Percentiles rank a stretch among this genome's conserved stretches.
phyloP scores from a whole-genome alignment of 1,140 invertebrate genomes.

The Heliconius nattereri region DNA sequence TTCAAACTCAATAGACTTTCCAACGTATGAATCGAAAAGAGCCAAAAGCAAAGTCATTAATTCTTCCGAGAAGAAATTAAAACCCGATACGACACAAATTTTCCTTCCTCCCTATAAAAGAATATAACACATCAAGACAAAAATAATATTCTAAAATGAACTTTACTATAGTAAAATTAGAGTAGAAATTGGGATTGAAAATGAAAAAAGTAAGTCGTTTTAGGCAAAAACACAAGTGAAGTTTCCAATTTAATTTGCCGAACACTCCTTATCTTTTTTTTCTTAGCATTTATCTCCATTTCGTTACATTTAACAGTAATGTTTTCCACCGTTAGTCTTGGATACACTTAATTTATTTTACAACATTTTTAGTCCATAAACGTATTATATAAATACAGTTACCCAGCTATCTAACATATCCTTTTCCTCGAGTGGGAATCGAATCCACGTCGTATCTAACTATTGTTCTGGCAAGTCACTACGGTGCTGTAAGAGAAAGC shows the following conservation, averaged over 20 bases:
- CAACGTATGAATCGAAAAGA: slow-evolving; percentile 64
- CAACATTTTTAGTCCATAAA: neutral
- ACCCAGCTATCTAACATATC: neutral
- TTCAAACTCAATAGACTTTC: slow-evolving; percentile 59
- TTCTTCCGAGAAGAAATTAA: slow-evolving; percentile 74
- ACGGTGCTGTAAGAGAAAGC: no score
- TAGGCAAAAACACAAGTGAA: slow-evolving; percentile 45
- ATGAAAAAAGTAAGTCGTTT: slow-evolving; percentile 39
- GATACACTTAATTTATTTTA: slow-evolving; percentile 34
- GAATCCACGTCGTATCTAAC: no score
- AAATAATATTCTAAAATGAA: slow-evolving; percentile 22
- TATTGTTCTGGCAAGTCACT: no score
- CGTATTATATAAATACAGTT: neutral
- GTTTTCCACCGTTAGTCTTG: slow-evolving; percentile 51
- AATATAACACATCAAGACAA: slow-evolving; percentile 37
- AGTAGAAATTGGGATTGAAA: slow-evolving; percentile 32
- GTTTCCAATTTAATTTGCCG: slow-evolving; percentile 77
- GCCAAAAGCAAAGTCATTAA: slow-evolving; percentile 73
- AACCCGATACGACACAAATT: slow-evolving; percentile 78
- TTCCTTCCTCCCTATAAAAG: slow-evolving; percentile 49
- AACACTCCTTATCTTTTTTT: slow-evolving; percentile 72
- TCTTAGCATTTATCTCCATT: slow-evolving; percentile 72
- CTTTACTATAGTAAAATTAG: slow-evolving; percentile 1
- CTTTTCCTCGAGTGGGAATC: no score
- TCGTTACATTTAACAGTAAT: slow-evolving; percentile 71